phyloP scores from a whole-genome alignment of 2,888 invertebrate genomes.

The Xestia xanthographa region DNA sequence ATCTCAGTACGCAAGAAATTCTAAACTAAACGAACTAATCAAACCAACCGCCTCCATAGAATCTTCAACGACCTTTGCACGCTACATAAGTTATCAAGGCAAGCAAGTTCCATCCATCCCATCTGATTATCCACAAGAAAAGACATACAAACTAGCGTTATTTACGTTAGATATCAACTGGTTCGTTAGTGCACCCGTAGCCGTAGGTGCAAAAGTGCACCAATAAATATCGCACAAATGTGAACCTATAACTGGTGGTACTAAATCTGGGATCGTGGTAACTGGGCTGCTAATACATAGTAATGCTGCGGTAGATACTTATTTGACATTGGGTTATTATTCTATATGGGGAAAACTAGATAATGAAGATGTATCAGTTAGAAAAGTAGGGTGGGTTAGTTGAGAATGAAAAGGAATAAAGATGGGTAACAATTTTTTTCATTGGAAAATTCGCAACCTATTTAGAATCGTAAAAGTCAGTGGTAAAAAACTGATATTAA shows the following conservation, averaged over 20 bases:
- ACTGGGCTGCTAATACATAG: constrained; percentile 68
- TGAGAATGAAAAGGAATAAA: background rate
- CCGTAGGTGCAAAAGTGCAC: constrained; percentile 73
- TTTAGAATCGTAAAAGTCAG: too few relatives aligned
- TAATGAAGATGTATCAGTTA: constrained; percentile 6
- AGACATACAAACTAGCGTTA: constrained; percentile 63
- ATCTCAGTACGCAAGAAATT: background rate
- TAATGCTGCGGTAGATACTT: constrained; percentile 48
- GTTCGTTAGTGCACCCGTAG: constrained; percentile 76
- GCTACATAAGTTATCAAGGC: constrained; percentile 56
- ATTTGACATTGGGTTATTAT: constrained; percentile 20
- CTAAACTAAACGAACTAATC: constrained; percentile 31
- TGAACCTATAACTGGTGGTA: constrained; percentile 71
- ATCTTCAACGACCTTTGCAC: constrained; percentile 50
- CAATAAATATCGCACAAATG: constrained; percentile 75
- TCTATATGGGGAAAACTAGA: background rate
- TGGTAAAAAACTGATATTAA: background rate
- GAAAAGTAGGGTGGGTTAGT: background rate
- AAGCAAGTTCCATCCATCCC: constrained; percentile 56
- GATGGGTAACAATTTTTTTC: background rate
- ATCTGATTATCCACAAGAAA: constrained; percentile 58
- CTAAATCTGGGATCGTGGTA: constrained; percentile 74
- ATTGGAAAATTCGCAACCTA: background rate
- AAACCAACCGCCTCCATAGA: constrained; percentile 1
- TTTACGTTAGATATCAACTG: constrained; percentile 69